Base-by-base conservation (phyloP, 64 coral and sea anemone species). In the Actinia equina region DNA sequence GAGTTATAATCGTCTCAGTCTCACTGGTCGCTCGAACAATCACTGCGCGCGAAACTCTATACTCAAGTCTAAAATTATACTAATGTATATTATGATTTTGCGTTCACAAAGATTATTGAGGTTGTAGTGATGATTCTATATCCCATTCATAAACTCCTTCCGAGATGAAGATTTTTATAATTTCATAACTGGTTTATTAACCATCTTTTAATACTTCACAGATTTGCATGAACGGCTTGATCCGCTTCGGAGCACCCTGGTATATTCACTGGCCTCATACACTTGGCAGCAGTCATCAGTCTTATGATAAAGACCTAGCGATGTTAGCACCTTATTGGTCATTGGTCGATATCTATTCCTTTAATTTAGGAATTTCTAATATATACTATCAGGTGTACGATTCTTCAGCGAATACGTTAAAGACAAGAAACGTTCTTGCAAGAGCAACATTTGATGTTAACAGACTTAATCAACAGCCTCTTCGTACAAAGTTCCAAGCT, bases 251-350 rank as follows among this genome's bases (percentile, higher is more conserved):
- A 9, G 46, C 30, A 25, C 71, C 77, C 23, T 52, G 84, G 25
- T 22, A 86, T n/a, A 86, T 86, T 27, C 77, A 86, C 52, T 44
- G 85, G 42, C 77, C 89, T 13, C 79, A 91, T 44, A 69, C 44
- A 5, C 86, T 91, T 80, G 89, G 89, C 18, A 71, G 79, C 64
- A 80, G 84, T 60, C 59, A 37, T 23, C 86, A 77, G 74, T 77
- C 81, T 43, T 61, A 37, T 71, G 69, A 71, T 26, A 14, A 71
- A 2, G 69, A 71, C 9, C n/a, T 43, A 7, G 53, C 83, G 37
- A 91, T 91, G n/a, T 20, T 91, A 53, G 90, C 90, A 37, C 49
- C 79, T 5, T 92, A 92, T 17, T 92, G 90, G 90, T 58, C 90
- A 49, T 19, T 71, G 27, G 77, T 69, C 17, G 27, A 90, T 52